Percentiles rank a stretch among this genome's conserved stretches.
Conservation (phyloP, 1,140 invertebrate genomes). For the Berghia stephanieae region DNA sequence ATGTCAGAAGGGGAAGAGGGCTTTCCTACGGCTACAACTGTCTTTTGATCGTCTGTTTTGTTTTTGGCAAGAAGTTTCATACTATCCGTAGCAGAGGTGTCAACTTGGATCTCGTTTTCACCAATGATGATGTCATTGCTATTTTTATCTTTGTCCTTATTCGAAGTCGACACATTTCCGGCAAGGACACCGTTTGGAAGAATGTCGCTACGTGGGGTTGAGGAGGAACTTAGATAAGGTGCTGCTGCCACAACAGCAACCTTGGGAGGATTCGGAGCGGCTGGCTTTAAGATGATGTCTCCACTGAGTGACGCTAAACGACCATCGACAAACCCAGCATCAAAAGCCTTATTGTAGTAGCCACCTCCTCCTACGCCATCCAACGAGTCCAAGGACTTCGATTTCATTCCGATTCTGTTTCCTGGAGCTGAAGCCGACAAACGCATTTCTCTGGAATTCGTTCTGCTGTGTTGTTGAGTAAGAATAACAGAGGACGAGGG, state of each 20-base stretch:
- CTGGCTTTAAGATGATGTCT: no score
- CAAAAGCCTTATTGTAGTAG: no score
- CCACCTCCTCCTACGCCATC: no score
- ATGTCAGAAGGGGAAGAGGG: not conserved
- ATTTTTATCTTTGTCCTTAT: not conserved
- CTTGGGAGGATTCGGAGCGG: no score
- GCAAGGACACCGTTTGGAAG: not conserved
- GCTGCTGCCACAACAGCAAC: not conserved
- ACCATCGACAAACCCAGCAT: no score
- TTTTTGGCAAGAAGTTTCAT: slow-evolving; percentile 38
- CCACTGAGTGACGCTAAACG: no score
- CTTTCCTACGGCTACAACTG: not conserved
- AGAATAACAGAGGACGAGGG: no score
- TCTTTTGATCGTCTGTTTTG: slow-evolving; percentile 40
- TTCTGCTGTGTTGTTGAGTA: no score
- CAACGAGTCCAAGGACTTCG: no score
- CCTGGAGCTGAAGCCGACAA: no score
- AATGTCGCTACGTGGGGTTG: not conserved
- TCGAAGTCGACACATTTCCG: not conserved
- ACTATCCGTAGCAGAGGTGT: slow-evolving; percentile 33
- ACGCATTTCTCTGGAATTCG: no score
- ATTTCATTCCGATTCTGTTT: no score
- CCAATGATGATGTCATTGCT: not conserved
- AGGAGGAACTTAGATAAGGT: not conserved
- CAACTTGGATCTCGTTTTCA: not conserved